Conservation (phyloP, 1,140 invertebrate genomes). For the Brachionus calyciflorus region DNA sequence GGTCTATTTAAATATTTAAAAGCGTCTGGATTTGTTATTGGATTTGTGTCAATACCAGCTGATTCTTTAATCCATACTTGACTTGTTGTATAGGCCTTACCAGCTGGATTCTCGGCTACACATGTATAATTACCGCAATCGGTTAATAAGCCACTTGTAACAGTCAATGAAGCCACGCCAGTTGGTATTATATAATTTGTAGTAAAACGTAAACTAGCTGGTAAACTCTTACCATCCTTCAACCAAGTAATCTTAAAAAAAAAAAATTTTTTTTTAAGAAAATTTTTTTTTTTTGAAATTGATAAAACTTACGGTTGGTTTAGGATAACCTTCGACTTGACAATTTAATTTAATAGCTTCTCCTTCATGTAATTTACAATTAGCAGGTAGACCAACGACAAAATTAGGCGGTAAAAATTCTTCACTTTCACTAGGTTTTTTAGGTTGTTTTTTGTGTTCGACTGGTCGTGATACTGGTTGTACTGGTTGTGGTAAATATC, state of each 20-base stretch:
- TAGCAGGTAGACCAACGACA: constrained; percentile 28
- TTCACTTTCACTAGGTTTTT: not conserved
- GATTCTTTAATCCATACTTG: constrained; percentile 38
- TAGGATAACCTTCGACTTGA: constrained; percentile 54
- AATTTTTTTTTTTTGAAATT: constrained; percentile 78
- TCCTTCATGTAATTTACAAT: constrained; percentile 50
- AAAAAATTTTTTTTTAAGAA: not conserved
- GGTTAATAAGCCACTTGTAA: not conserved
- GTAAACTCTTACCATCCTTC: constrained; percentile 39
- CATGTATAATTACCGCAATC: constrained; percentile 33
- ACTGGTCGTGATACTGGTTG: not conserved
- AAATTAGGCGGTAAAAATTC: not conserved
- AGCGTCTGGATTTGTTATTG: constrained; percentile 25
- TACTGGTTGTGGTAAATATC: constrained; percentile 35
- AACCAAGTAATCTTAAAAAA: constrained; percentile 32
- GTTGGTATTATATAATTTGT: constrained; percentile 44
- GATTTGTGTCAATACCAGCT: constrained; percentile 1
- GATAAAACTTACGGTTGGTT: constrained; percentile 62
- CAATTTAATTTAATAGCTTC: constrained; percentile 53
- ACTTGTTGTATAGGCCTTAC: constrained; percentile 27
- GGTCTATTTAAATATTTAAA: constrained; percentile 35
- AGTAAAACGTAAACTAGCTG: constrained; percentile 5
- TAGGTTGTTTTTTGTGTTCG: not conserved
- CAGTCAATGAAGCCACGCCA: not conserved
- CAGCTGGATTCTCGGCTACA: constrained; percentile 35